Base-by-base conservation (phyloP, 2,113 vertebrate species). In the Microcebus tavaratra region DNA sequence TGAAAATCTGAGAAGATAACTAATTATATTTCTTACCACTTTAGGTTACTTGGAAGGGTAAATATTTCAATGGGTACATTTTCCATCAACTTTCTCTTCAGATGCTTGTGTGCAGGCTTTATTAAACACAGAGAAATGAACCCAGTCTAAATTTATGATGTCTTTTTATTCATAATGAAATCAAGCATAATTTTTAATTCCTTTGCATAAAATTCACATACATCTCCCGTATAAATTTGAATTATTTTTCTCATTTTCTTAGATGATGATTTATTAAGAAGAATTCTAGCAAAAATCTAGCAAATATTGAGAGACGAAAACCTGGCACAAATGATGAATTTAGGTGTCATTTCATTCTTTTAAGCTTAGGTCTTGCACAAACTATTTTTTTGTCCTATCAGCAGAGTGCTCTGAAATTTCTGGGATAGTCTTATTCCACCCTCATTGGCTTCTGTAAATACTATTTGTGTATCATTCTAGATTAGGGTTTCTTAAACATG, bases 181-280 rank as follows among this genome's bases (percentile, higher is more conserved):
- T 96, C 97, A 98, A 96, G 96, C 87, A 91, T 98, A 98, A 97
- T 97, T 98, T 98, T 98, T 98, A 97, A 94, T 93, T 98, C 96
- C 82, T 97, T 90, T 96, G 95, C 95, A 97, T 98, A 98, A 98
- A 98, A 97, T 96, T 85, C 61, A 20, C 78, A 36, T 97, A 87
- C 7, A 63, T 91, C 63, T 95, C 76, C 68, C 59, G 91, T 96
- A 97, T 85, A 90, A 92, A 96, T 97, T 96, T 98, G 80, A 98
- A 95, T 97, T 97, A 97, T 96, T 96, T 96, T 97, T 96, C 88
- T 82, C 2, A 0, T 53, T 97, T 79, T 90, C 97, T 97, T 97
- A 78, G 92, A 72, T 93, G 53, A 68, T 90, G 50, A 94, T 97
- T 95, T 95, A 70, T 89, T 87, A 83, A 88, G 50, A 95, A 83